A percentile compares a stretch with the other conserved stretches of the same genome.
Conservation (phyloP, 2,113 vertebrate species). For the Megalops atlanticus region DNA sequence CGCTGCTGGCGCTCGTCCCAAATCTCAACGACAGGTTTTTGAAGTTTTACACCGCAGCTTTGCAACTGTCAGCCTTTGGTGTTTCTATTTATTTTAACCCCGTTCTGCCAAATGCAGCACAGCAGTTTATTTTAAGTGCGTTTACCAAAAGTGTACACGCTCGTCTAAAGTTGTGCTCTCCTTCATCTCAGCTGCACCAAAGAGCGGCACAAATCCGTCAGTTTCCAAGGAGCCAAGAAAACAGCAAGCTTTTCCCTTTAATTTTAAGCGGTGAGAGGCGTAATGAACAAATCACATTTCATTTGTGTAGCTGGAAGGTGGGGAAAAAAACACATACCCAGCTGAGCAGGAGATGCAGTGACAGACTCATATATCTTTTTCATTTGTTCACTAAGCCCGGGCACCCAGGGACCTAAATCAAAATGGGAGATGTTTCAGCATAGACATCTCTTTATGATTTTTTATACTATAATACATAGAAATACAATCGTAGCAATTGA, state of each 20-base stretch:
- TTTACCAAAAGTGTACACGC: background rate
- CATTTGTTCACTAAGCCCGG: background rate
- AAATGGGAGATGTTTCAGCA: background rate
- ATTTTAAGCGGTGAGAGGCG: background rate
- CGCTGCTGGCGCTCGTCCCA: no score
- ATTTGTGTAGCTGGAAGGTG: conserved; percentile 1
- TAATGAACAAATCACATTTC: conserved; percentile 9
- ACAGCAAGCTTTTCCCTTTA: background rate
- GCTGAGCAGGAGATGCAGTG: background rate
- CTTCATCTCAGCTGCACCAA: background rate
- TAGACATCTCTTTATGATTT: background rate
- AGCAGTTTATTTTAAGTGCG: background rate
- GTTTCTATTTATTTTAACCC: background rate
- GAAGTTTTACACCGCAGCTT: background rate
- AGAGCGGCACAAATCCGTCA: background rate
- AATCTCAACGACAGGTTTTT: background rate
- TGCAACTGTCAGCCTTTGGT: background rate
- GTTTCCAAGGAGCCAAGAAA: background rate
- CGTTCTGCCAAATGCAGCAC: background rate
- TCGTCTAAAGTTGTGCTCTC: background rate
- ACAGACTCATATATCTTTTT: background rate
- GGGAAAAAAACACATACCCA: background rate
- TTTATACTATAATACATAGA: background rate
- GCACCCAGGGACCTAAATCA: background rate
- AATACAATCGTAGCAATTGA: background rate